Evolutionary conservation across 2,888 invertebrate genomes (phyloP).

Genomic region (Meteorus colon): DNA sequence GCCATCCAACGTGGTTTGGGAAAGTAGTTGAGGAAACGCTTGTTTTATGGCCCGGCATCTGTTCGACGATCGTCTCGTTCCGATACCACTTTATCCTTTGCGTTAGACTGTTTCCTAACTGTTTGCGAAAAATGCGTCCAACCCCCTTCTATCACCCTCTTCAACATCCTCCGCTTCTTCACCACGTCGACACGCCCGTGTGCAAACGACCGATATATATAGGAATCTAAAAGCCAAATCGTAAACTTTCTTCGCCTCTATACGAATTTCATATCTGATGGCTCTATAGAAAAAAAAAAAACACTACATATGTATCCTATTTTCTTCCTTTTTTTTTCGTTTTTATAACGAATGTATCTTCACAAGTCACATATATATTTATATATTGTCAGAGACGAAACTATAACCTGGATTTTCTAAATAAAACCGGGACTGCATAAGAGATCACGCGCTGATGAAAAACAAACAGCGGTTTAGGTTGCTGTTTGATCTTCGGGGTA

Average conservation of each 20-base stretch:
- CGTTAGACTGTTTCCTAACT: conserved; percentile 70
- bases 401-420: conserved; percentile 71
- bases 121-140: conserved; percentile 9
- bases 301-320: neutral
- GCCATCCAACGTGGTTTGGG: conserved; percentile 24
- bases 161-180: neutral
- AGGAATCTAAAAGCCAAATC: conserved; percentile 3
- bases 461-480: conserved; percentile 73
- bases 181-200: neutral
- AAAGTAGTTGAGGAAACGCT: conserved; percentile 59
- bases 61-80: conserved; percentile 74
- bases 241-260: neutral
- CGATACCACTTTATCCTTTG: conserved; percentile 74
- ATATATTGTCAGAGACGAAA: conserved; percentile 45
- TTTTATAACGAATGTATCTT: no score
- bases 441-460: conserved; percentile 73
- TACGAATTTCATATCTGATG: neutral
- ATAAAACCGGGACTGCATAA: conserved; percentile 71
- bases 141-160: neutral
- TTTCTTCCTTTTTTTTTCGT: neutral
- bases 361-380: neutral
- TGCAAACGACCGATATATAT: conserved; percentile 2
- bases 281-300: neutral
- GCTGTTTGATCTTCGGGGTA: conserved; percentile 73
- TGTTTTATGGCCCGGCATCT: conserved; percentile 73